Conservation (phyloP, 1,140 invertebrate genomes). For the Drosophila orena region DNA sequence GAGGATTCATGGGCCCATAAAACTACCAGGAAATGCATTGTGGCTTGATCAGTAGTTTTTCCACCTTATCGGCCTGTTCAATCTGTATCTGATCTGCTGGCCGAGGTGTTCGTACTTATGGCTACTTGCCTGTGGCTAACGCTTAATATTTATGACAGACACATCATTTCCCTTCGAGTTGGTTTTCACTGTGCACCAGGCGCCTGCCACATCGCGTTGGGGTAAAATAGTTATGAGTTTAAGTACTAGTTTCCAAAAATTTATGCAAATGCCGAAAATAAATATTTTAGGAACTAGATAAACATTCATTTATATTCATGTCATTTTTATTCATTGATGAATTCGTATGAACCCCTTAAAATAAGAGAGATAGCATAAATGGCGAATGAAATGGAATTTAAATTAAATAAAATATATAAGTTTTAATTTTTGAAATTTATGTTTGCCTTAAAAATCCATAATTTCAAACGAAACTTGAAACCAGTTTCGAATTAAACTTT, state of each 20-base stretch:
- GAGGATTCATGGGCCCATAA: conserved; percentile 17
- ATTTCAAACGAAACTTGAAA: background rate
- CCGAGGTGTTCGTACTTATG: conserved; percentile 20
- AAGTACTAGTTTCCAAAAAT: conserved; percentile 2
- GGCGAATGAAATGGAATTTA: no score
- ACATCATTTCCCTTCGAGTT: conserved; percentile 38
- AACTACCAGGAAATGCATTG: conserved; percentile 70
- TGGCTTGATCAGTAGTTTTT: conserved; percentile 46
- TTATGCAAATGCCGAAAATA: background rate
- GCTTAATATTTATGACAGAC: conserved; percentile 50
- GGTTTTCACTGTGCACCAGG: conserved; percentile 11
- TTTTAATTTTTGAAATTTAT: no score
- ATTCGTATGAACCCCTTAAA: no score
- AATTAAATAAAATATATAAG: no score
- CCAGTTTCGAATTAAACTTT: background rate
- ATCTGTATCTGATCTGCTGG: conserved; percentile 51
- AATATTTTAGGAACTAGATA: no score
- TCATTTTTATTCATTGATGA: no score
- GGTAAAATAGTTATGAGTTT: conserved; percentile 1
- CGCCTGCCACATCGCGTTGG: conserved; percentile 5
- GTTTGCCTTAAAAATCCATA: no score
- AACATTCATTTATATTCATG: no score
- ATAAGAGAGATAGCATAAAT: no score
- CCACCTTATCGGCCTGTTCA: conserved; percentile 57
- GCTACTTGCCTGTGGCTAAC: conserved; percentile 5